Percentiles rank a stretch among this genome's conserved stretches.
These are phyloP conservation scores for Didymodactylos carnosus DNA, from an alignment of 2,888 invertebrate species.

Conservation along the genomic window DNA sequence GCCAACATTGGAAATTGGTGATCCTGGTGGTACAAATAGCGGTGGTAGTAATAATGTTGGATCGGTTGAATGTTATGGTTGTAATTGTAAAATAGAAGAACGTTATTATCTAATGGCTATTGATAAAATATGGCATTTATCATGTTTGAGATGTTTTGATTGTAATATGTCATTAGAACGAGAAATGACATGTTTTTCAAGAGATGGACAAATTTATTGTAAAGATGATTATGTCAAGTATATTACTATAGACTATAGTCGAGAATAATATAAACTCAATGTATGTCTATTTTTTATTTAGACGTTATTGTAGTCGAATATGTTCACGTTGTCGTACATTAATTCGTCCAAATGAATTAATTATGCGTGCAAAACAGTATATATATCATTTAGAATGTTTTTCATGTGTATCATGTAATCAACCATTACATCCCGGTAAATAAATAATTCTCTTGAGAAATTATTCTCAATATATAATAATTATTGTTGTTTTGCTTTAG, in stretches of 20 bases:
- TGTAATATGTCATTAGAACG: conserved; percentile 59
- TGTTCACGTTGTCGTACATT: conserved; percentile 65
- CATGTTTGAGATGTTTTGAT: conserved; percentile 13
- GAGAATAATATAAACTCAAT: conserved; percentile 4
- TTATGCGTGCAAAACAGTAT: conserved; percentile 66
- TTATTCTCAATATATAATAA: too few relatives aligned
- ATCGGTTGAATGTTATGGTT: conserved; percentile 3
- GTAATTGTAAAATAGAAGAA: conserved; percentile 5
- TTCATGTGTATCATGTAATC: conserved; percentile 62
- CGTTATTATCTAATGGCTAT: conserved; percentile 10
- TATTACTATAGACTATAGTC: too few relatives aligned
- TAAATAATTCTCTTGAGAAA: too few relatives aligned
- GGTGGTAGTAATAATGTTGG: too few relatives aligned
- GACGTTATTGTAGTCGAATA: conserved; percentile 56
- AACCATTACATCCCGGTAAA: conserved; percentile 56
- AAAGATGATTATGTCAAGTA: conserved; percentile 88
- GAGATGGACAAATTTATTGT: conserved; percentile 81
- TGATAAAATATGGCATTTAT: conserved; percentile 10
- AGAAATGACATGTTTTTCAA: conserved; percentile 71
- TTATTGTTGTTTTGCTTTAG: too few relatives aligned
- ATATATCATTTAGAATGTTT: conserved; percentile 76
- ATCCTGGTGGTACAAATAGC: too few relatives aligned
- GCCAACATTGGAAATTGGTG: too few relatives aligned
- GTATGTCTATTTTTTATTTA: conserved; percentile 25
- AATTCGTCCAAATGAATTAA: conserved; percentile 65